Conservation (phyloP, 2,888 invertebrate genomes). For the Harpalus rufipes region DNA sequence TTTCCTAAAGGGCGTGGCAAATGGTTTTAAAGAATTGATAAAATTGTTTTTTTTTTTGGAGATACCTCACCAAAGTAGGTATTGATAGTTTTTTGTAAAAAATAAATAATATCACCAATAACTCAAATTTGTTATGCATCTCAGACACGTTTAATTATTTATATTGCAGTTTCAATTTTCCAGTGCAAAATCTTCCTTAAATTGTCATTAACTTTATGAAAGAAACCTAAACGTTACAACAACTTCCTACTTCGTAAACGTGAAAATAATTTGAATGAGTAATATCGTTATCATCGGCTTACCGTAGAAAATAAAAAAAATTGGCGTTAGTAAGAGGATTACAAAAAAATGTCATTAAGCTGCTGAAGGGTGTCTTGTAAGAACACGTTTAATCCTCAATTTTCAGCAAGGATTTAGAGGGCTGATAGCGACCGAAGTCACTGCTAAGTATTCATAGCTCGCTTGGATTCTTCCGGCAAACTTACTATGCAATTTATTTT, state of each 20-base stretch:
- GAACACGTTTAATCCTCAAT: slow-evolving; percentile 57
- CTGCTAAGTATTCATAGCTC: slow-evolving; percentile 51
- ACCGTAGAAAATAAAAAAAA: slow-evolving; percentile 25
- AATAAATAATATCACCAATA: no score
- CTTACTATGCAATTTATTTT: slow-evolving; percentile 51
- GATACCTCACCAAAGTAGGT: no score
- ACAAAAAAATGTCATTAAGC: slow-evolving; percentile 54
- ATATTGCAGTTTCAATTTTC: neutral
- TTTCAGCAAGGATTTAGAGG: slow-evolving; percentile 55
- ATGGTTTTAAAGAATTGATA: no score
- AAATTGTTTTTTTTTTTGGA: no score
- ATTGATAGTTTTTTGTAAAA: no score
- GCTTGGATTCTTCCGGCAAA: slow-evolving; percentile 14
- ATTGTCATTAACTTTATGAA: neutral
- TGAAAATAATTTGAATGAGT: slow-evolving; percentile 46
- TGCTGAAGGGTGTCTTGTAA: slow-evolving; percentile 42
- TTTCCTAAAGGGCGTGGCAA: no score
- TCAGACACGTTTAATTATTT: no score
- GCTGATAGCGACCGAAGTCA: slow-evolving; percentile 37
- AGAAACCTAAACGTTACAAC: slow-evolving; percentile 16
- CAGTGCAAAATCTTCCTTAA: neutral
- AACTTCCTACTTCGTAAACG: slow-evolving; percentile 18
- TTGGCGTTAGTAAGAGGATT: slow-evolving; percentile 37
- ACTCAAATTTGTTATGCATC: no score
- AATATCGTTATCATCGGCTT: slow-evolving; percentile 33